phyloP scores from a whole-genome alignment of 2,113 vertebrate genomes.

The Cyanoderma ruficeps region DNA sequence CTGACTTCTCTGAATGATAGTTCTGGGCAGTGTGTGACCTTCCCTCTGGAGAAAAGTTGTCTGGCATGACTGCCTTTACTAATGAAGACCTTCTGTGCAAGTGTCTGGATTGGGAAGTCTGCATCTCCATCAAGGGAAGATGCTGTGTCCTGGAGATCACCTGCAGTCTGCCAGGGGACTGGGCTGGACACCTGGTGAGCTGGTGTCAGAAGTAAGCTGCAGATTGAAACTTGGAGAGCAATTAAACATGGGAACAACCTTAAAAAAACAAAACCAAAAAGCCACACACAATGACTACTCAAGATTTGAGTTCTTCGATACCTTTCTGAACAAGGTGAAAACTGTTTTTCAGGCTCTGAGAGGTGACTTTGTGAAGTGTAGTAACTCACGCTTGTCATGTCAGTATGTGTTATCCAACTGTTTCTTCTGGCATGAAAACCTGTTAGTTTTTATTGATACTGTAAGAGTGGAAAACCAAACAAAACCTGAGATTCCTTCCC shows the following conservation, averaged over 20 bases:
- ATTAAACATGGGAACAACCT: background rate
- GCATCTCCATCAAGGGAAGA: background rate
- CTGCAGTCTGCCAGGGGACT: background rate
- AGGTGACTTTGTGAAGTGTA: background rate
- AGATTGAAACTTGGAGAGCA: background rate
- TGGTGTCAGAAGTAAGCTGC: background rate
- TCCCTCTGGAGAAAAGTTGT: background rate
- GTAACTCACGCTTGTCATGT: background rate
- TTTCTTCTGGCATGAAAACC: slow-evolving; percentile 24
- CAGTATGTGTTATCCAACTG: slow-evolving; percentile 8
- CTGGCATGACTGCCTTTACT: background rate
- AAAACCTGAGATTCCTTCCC: background rate
- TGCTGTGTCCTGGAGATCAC: background rate
- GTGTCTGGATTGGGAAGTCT: background rate
- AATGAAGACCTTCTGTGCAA: background rate
- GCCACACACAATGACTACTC: background rate
- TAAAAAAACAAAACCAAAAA: background rate
- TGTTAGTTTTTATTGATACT: slow-evolving; percentile 3
- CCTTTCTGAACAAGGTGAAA: background rate
- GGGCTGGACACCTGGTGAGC: background rate
- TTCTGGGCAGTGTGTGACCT: background rate
- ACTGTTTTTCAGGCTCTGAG: background rate
- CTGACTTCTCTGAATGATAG: accelerated
- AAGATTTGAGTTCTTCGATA: background rate
- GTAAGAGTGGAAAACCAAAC: background rate